A percentile compares a stretch with the other conserved stretches of the same genome.
phyloP scores from a whole-genome alignment of 1,140 invertebrate species.

The Drosophila lowei region DNA sequence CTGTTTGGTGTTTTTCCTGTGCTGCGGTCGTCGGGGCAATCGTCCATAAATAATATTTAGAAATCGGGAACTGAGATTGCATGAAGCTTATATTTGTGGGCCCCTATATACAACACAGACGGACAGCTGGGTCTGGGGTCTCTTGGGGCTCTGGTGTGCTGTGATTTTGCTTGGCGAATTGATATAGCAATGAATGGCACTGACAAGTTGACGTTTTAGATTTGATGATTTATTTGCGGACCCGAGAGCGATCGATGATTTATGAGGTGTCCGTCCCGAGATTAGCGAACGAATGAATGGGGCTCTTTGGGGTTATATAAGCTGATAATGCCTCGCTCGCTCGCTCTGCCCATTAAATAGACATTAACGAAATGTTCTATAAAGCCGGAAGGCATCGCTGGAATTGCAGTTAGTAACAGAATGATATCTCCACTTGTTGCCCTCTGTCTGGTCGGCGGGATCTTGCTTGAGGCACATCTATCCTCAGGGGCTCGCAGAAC shows the following conservation, averaged over 20 bases:
- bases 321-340: conserved; percentile 19
- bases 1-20: conserved; percentile 1
- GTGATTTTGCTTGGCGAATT: conserved; percentile 61
- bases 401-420: too few species aligned
- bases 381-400: too few species aligned
- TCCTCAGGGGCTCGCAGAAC: too few species aligned
- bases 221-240: conserved; percentile 63
- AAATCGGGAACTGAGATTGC: conserved; percentile 41
- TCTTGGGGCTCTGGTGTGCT: conserved; percentile 21
- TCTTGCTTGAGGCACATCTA: too few species aligned
- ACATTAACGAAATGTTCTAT: conserved; percentile 2
- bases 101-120: conserved; percentile 30
- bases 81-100: conserved; percentile 33
- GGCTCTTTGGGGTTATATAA: conserved; percentile 39
- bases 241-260: conserved; percentile 38
- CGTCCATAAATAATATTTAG: conserved; percentile 34
- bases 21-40: not conserved
- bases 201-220: conserved; percentile 69
- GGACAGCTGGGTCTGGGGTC: too few species aligned
- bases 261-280: conserved; percentile 69
- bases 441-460: too few species aligned
- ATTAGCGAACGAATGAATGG: conserved; percentile 45
- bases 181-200: conserved; percentile 42
- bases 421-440: too few species aligned
- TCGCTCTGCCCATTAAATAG: conserved; percentile 3